Base-by-base conservation (phyloP, 2,113 vertebrate genomes). In the Poecilia latipinna region DNA sequence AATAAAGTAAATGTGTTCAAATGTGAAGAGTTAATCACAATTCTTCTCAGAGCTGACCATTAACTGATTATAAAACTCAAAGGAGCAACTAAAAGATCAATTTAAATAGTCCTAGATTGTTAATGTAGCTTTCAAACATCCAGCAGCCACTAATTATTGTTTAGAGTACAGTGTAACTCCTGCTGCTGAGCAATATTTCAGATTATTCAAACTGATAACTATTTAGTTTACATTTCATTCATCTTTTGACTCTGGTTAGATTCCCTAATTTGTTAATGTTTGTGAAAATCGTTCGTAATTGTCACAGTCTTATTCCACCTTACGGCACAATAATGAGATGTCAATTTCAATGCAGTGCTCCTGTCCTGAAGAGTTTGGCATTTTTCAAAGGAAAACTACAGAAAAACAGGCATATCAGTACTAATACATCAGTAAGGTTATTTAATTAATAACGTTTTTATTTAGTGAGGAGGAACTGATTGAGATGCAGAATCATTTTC, bases 61-160 rank as follows among this genome's bases (percentile, higher is more conserved):
- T 48, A 84, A 72, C 64, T 71, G 67, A 61, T 77, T 61, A 60
- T 54, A 80, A 75, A 88, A 68, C 39, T 77, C 78, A 24, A 74
- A 82, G 74, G 67, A 85, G 69, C 73, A 65, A 76, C 77, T 86
- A 63, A 80, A 84, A 70, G 42, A 65, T 65, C 74, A 74, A 82
- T 61, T 79, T 29, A 78, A 72, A 81, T 75, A 71, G 31, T 65
- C 29, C 74, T 68, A 61, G 12, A 78, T 79, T 74, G 79, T 81
- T 65, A 69, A 70, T 65, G 68, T 28, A n/a, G 44, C 39, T 75
- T 65, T 76, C 51, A 71, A 83, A 81, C 64, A 79, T 11, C 44
- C 42, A 57, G 35, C 19, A 51, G 70, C 61, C 78, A 4, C 65
- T 68, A 77, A 71, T 73, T 74, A 65, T 75, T 82, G 79, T 82